Conservation (phyloP, 1,140 invertebrate genomes). For the Drosophila lini region DNA sequence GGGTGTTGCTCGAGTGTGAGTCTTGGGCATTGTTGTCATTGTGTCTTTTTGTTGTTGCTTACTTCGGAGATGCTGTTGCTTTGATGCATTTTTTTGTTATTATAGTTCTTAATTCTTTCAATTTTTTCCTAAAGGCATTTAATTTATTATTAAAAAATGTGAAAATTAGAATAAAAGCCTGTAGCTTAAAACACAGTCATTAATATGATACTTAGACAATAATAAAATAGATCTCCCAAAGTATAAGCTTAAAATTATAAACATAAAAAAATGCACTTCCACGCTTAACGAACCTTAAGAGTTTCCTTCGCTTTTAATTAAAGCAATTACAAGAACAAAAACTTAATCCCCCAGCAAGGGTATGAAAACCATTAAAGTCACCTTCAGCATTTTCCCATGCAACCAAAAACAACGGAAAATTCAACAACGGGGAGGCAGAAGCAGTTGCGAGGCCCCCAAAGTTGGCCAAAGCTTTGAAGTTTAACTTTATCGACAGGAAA, state of each 20-base stretch:
- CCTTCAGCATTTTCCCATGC: conserved; percentile 56
- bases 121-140: no score
- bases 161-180: no score
- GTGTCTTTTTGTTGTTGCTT: conserved; percentile 15
- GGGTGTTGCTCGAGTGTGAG: conserved; percentile 23
- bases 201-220: no score
- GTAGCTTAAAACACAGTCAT: not conserved
- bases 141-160: not conserved
- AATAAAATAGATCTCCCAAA: not conserved
- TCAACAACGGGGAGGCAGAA: conserved; percentile 5
- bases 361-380: conserved; percentile 52
- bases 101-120: not conserved
- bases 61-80: conserved; percentile 6
- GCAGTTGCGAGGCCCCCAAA: conserved; percentile 25
- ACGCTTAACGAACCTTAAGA: not conserved
- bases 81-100: not conserved
- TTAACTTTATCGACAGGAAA: conserved; percentile 79
- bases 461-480: conserved; percentile 60
- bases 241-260: not conserved
- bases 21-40: conserved; percentile 29
- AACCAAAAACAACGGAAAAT: conserved; percentile 22
- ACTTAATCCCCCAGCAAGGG: conserved; percentile 25
- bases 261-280: no score
- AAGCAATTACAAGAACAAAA: not conserved
- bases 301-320: conserved; percentile 8